phyloP scores from a whole-genome alignment of 2,113 vertebrate species.

The Trochalopteron elliotii region DNA sequence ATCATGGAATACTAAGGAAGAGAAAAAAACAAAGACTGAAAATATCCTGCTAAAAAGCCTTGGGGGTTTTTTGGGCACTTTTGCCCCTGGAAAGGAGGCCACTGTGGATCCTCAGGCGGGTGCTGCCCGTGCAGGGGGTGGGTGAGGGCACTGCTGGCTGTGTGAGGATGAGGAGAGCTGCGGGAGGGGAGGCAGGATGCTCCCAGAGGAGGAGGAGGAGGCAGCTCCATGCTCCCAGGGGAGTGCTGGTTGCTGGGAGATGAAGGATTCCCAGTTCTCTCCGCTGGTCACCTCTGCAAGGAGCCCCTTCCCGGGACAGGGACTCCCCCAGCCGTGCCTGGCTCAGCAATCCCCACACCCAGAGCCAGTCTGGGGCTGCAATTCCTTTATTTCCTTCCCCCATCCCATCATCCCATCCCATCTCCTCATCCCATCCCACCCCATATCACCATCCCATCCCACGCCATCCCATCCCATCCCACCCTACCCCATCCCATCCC shows the following conservation, averaged over 20 bases:
- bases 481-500: too few relatives aligned
- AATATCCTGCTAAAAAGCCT: neutral
- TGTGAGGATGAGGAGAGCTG: neutral
- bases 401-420: too few relatives aligned
- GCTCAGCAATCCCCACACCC: neutral
- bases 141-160: neutral
- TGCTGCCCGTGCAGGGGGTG: fast-evolving
- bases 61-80: neutral
- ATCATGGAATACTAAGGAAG: neutral
- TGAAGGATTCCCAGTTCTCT: neutral
- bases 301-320: neutral
- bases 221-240: neutral
- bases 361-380: neutral
- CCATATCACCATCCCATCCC: too few relatives aligned
- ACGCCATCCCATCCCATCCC: too few relatives aligned
- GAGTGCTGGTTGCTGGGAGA: neutral
- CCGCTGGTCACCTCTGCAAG: neutral
- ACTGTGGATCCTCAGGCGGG: neutral
- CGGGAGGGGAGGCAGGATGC: fast-evolving
- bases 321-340: neutral
- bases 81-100: neutral
- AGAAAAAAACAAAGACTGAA: neutral
- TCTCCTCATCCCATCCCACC: too few relatives aligned
- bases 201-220: neutral
- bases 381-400: neutral